Conservation (phyloP, 2,797 vertebrate genomes). For the Epinephelus coioides region DNA sequence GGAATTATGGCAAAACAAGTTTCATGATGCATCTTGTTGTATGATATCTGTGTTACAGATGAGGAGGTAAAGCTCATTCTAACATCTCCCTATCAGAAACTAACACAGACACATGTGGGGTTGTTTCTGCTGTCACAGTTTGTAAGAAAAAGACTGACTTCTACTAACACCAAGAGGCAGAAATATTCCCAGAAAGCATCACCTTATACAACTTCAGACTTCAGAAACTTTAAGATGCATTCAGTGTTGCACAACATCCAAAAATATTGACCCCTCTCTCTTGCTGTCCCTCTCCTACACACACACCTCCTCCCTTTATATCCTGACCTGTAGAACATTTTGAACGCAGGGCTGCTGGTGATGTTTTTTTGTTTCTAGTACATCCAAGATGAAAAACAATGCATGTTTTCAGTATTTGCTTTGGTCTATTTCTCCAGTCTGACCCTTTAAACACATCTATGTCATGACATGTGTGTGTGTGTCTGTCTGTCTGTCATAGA, state of each 20-base stretch:
- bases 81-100: not conserved
- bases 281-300: not conserved
- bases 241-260: conserved; percentile 19
- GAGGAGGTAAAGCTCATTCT: too few species aligned
- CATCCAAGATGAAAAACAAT: not conserved
- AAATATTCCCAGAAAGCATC: conserved; percentile 3
- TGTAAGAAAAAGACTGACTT: not conserved
- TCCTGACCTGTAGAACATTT: not conserved
- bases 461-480: not conserved
- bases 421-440: not conserved
- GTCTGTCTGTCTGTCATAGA: not conserved
- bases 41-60: not conserved
- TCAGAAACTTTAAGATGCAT: conserved; percentile 12
- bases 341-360: not conserved
- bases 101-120: not conserved
- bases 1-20: not conserved
- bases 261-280: not conserved
- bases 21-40: not conserved
- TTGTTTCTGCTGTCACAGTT: not conserved
- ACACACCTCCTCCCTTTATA: not conserved
- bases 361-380: not conserved
- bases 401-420: not conserved
- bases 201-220: not conserved
- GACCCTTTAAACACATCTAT: not conserved
- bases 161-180: not conserved